Evolutionary conservation across 2,888 invertebrate genomes (phyloP), one percentile per base, ranked within the genome.

Genomic region (Himalopsyche anomala): DNA sequence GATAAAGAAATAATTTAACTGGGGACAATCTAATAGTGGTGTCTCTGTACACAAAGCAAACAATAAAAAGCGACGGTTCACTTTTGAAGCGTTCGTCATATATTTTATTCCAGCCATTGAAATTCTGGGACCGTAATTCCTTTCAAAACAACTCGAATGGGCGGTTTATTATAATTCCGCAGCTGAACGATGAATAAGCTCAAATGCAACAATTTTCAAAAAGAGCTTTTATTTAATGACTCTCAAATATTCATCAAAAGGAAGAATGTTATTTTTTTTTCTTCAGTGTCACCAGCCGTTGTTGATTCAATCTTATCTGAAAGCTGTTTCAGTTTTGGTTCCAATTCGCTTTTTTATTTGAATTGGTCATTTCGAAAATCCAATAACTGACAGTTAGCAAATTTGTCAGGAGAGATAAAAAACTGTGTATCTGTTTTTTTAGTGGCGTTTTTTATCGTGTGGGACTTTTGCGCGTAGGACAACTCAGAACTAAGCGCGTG

Each of bases 161-260:
- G 62, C 38, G 83, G 74, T 85, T 85, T 83, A 85, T 86, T 83
- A 86, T 84, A 87, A 87, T 86, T 85, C 84, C 54, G 38, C 17
- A 42, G 36, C 54, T 84, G 86, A 87, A 84, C 80, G 80, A 84
- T 81, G 62, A 62, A 62, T 62, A 28, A 28, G 62, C n/a, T 19
- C 19, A 83, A 87, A 86, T 86, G 87, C 87, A 87, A 87, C 87
- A 86, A 82, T 87, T 85, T 87, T 84, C 85, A 83, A 85, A 83
- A 56, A 83, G 51, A 81, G 80, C 85, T 81, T 36, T 45, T 19
- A 62, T 62, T 62, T 19, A 62, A 62, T 28, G 62, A 9, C 28
- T 19, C 62, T 62, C 19, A 62, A 62, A 62, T 8, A 62, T 9
- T 9, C 28, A 28, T 19, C 62, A 62, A 19, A 62, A n/a, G 51